Percentiles rank a stretch among this genome's conserved stretches.
These are phyloP conservation scores for Plumapathes pennacea DNA, from an alignment of 92 coral and sea anemone genomes.

Conservation along the genomic window DNA sequence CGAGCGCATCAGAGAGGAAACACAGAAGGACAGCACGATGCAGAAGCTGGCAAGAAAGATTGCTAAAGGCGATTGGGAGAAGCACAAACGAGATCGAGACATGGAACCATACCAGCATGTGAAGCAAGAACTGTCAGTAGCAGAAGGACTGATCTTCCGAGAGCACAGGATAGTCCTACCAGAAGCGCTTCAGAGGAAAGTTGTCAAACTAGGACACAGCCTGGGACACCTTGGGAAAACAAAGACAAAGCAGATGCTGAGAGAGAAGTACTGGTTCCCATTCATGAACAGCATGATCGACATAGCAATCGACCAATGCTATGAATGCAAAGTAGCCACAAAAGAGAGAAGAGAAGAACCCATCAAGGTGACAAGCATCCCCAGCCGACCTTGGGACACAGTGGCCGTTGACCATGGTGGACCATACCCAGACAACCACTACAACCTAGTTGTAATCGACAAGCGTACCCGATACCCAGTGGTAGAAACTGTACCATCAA, in stretches of 20 bases:
- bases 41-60: slow-evolving; percentile 39
- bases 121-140: slow-evolving; percentile 36
- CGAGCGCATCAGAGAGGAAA: slow-evolving; percentile 16
- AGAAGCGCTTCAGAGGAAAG: slow-evolving; percentile 31
- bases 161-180: slow-evolving; percentile 25
- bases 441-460: slow-evolving; percentile 48
- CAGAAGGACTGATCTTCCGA: slow-evolving; percentile 40
- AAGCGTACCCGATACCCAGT: slow-evolving; percentile 43
- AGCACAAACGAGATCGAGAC: slow-evolving; percentile 24
- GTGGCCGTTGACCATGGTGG: slow-evolving; percentile 34
- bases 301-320: slow-evolving; percentile 34
- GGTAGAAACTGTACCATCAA: slow-evolving; percentile 33
- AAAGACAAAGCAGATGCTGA: slow-evolving; percentile 36
- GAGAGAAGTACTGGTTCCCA: slow-evolving; percentile 58
- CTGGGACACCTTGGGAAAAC: slow-evolving; percentile 41
- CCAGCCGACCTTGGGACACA: slow-evolving; percentile 40
- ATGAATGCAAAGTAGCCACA: slow-evolving; percentile 36
- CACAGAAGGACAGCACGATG: slow-evolving; percentile 8
- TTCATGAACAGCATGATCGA: slow-evolving; percentile 62
- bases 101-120: slow-evolving; percentile 16
- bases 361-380: slow-evolving; percentile 38
- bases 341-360: slow-evolving; percentile 34
- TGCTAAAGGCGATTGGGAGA: slow-evolving; percentile 47
- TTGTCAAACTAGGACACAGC: slow-evolving; percentile 35
- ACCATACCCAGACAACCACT: slow-evolving; percentile 50